Evolutionary conservation across 2,113 vertebrate genomes (phyloP), one percentile per base, ranked within the genome.

Genomic region (Typhlomys cinereus): DNA sequence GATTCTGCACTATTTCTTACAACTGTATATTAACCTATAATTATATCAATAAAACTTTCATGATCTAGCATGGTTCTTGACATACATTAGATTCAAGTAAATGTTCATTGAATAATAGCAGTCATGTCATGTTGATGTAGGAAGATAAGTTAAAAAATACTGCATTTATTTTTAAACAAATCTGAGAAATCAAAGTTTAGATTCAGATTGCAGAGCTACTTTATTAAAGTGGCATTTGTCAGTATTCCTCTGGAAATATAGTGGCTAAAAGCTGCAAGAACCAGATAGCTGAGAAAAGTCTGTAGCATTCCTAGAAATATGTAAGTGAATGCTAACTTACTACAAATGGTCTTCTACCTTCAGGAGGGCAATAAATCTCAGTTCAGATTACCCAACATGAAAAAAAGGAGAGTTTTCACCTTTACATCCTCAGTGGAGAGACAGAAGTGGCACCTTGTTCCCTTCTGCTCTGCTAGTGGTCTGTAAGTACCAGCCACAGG

Each of bases 151-250:
- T 83, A 44, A 80, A 86, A 93, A 87, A 27, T 66, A 23, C 34
- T 70, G 14, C 8, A 50, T 88, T 88, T 93, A 44, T 79, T 84
- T 41, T 81, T 81, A 89, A 92, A 79, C 66, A 70, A 92, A 78
- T 85, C n/a, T 66, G 21, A 59, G 48, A 57, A 59, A 50, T 87
- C 73, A 73, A 79, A 88, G 50, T 85, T 94, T 64, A 74, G 36
- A 48, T 83, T 86, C 61, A 66, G 81, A 0, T 34, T 81, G 27
- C 67, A 89, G 75, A 87, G 46, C 84, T 34, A 46, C 36, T 87
- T 50, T 64, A 44, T 89, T 92, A 78, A 88, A 89, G 7, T 31
- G 6, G 31, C 73, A 36, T 88, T 93, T 93, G 52, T 88, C 74
- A 62, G 18, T 73, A 36, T 18, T 75, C 20, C 4, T 90, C 82